Evolutionary conservation across 2,888 invertebrate genomes (phyloP).

Genomic region (Tetranychus piercei): DNA sequence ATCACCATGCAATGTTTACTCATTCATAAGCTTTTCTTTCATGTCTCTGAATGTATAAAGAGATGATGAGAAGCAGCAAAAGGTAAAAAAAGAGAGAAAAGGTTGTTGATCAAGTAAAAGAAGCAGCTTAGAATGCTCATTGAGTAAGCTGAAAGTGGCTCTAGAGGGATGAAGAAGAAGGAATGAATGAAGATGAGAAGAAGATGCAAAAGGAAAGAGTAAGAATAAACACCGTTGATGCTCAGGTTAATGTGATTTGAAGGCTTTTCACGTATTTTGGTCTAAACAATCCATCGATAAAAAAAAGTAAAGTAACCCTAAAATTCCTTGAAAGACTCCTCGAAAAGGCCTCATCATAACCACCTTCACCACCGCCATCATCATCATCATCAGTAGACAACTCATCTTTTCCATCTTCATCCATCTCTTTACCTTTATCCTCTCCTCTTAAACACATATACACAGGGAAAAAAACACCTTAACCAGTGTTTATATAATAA

Average conservation of each 20-base stretch:
- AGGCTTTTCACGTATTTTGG: slow-evolving; percentile 1
- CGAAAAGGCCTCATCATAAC: neutral
- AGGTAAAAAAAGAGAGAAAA: neutral
- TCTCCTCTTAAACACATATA: neutral
- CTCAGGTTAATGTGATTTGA: slow-evolving; percentile 1
- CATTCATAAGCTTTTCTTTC: neutral
- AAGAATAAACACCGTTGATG: neutral
- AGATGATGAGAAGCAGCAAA: neutral
- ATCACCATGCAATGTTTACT: neutral
- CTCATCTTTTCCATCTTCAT: too few species aligned
- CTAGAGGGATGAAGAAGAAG: neutral
- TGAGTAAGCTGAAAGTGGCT: neutral
- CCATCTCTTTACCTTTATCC: neutral
- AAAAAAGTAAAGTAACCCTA: neutral
- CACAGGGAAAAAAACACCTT: neutral
- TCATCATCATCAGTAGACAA: too few species aligned
- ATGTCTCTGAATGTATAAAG: too few species aligned
- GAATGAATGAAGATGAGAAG: neutral
- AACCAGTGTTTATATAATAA: neutral
- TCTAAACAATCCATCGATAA: neutral
- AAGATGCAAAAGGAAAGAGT: neutral
- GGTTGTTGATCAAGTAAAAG: too few species aligned
- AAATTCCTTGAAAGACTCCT: neutral
- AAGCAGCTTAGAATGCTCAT: neutral
- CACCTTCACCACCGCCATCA: too few species aligned